A percentile compares a stretch with the other conserved stretches of the same genome.
phyloP scores from a whole-genome alignment of 2,888 invertebrate genomes.

The Choreutis nemorana region DNA sequence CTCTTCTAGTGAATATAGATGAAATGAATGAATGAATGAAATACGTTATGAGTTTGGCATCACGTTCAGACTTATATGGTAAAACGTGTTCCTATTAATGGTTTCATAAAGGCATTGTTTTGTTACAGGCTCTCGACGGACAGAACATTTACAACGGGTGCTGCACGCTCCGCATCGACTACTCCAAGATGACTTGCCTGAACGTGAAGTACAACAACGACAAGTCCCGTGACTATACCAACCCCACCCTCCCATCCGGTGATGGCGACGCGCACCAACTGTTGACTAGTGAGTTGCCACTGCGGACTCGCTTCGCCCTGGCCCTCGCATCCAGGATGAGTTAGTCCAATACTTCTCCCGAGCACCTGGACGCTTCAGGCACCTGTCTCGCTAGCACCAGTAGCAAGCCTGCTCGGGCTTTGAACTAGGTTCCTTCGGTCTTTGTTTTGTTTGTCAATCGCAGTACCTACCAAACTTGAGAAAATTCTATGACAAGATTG shows the following conservation, averaged over 20 bases:
- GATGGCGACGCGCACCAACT: slow-evolving; percentile 74
- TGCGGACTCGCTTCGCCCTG: slow-evolving; percentile 58
- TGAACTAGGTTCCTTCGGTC: too few relatives aligned
- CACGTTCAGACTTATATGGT: too few relatives aligned
- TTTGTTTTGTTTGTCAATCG: too few relatives aligned
- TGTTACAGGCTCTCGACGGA: slow-evolving; percentile 86
- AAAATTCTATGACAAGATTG: too few relatives aligned
- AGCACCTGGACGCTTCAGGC: slow-evolving; percentile 48
- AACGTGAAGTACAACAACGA: slow-evolving; percentile 99
- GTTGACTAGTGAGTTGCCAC: slow-evolving; percentile 72
- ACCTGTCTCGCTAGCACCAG: slow-evolving; percentile 21
- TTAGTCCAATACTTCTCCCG: slow-evolving; percentile 62
- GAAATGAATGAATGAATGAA: too few relatives aligned
- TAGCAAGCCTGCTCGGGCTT: too few relatives aligned
- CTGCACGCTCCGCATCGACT: slow-evolving; percentile 98
- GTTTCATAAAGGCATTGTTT: too few relatives aligned
- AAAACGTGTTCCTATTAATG: too few relatives aligned
- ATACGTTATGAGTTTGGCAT: too few relatives aligned
- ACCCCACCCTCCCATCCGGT: slow-evolving; percentile 96
- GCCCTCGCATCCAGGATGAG: slow-evolving; percentile 69
- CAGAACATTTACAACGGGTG: slow-evolving; percentile 99
- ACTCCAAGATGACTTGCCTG: slow-evolving; percentile 96
- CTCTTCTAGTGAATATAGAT: too few relatives aligned
- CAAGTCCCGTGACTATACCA: slow-evolving; percentile 99
- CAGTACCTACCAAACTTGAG: too few relatives aligned